These are phyloP conservation scores for Actias luna DNA, from an alignment of 2,888 invertebrate genomes.

Conservation along the genomic window DNA sequence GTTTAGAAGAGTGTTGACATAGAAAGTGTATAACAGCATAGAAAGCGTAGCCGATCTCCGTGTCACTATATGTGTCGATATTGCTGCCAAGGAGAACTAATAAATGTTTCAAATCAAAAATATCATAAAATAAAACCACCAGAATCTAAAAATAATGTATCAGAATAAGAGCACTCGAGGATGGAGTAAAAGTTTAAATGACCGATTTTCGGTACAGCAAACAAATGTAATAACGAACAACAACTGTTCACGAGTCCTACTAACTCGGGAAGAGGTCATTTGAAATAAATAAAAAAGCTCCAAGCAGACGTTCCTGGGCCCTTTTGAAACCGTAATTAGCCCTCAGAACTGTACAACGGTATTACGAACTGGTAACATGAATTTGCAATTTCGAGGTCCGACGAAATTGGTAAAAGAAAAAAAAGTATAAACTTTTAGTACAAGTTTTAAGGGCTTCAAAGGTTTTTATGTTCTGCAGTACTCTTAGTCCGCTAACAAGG, in stretches of 20 bases:
- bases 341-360: slow-evolving; percentile 14
- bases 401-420: slow-evolving; percentile 1
- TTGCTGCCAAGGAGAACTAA: no score
- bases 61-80: no score
- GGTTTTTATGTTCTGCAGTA: background rate
- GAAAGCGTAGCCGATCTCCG: no score
- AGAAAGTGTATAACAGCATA: no score
- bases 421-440: slow-evolving; percentile 7
- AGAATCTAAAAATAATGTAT: background rate
- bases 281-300: slow-evolving; percentile 17
- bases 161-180: background rate
- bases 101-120: no score
- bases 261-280: slow-evolving; percentile 14
- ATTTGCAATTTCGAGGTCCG: slow-evolving; percentile 12
- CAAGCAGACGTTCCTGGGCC: slow-evolving; percentile 6
- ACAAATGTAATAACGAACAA: slow-evolving; percentile 10
- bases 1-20: no score
- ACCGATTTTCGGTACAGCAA: background rate
- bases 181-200: background rate
- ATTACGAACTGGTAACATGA: slow-evolving; percentile 15
- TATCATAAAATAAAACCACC: no score
- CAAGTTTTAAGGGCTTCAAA: background rate
- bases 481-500: background rate
- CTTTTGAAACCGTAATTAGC: slow-evolving; percentile 16
- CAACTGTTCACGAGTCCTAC: slow-evolving; percentile 5